Evolutionary conservation across 2,888 invertebrate genomes (phyloP).

Genomic region (Drosophila prostipennis): DNA sequence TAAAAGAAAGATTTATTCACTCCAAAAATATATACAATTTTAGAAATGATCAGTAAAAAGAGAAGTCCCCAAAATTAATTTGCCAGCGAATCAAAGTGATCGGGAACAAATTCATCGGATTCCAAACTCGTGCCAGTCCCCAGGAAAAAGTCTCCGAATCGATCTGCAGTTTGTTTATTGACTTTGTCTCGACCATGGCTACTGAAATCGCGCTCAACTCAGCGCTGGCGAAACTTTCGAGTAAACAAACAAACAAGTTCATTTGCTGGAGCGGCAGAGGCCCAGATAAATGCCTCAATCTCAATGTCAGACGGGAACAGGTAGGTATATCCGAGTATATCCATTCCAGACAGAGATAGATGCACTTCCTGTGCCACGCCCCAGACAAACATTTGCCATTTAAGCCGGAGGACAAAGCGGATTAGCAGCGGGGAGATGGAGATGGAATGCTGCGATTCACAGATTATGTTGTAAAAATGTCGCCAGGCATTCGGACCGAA

Average conservation of each 20-base stretch:
- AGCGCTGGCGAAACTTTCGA: constrained; percentile 38
- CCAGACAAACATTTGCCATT: constrained; percentile 61
- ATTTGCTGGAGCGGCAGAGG: constrained; percentile 33
- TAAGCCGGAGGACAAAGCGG: constrained; percentile 69
- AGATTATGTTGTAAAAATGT: constrained; percentile 75
- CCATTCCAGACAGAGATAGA: constrained; percentile 2
- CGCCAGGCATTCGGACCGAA: constrained; percentile 59
- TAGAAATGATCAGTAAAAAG: too few species aligned
- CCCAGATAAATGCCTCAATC: constrained; percentile 7
- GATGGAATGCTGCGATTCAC: constrained; percentile 34
- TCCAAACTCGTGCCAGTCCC: constrained; percentile 40
- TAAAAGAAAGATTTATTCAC: too few species aligned
- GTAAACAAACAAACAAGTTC: constrained; percentile 70
- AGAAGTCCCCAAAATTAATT: constrained; percentile 43
- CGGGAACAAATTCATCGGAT: background rate
- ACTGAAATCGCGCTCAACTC: constrained; percentile 44
- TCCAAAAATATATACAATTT: too few species aligned
- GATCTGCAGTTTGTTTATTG: constrained; percentile 27
- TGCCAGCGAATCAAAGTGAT: constrained; percentile 14
- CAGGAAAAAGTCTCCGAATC: too few species aligned
- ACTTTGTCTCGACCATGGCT: constrained; percentile 48
- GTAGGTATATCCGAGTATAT: constrained; percentile 36
- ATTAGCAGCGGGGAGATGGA: constrained; percentile 48
- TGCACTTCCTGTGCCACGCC: constrained; percentile 76
- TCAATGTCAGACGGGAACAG: constrained; percentile 47